Percentiles rank a stretch among this genome's conserved stretches.
Evolutionary conservation across 2,113 vertebrate species (phyloP).

Genomic region (Nycticebus coucang): DNA sequence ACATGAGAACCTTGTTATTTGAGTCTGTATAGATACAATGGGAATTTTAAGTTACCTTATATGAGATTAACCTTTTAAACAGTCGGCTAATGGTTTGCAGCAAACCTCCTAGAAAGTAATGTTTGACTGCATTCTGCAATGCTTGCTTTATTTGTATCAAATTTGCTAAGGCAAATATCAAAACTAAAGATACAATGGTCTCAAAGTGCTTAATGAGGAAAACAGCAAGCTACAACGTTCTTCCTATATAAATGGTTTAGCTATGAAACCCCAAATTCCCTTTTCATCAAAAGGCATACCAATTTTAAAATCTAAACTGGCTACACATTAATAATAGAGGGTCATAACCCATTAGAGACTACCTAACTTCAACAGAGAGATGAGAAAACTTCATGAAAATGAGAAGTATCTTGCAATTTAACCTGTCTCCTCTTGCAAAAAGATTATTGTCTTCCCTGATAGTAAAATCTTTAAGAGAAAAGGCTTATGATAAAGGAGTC

Average conservation of each 20-base stretch:
- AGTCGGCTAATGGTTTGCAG: neutral
- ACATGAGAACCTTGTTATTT: conserved; percentile 41
- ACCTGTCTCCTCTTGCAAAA: neutral
- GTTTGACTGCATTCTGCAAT: neutral
- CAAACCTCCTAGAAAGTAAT: neutral
- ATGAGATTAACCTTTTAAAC: conserved; percentile 13
- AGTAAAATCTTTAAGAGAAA: conserved; percentile 30
- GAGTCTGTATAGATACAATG: neutral
- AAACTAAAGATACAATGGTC: neutral
- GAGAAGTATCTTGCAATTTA: neutral
- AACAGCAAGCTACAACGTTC: neutral
- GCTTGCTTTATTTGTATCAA: neutral
- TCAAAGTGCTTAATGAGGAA: neutral
- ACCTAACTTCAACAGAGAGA: neutral
- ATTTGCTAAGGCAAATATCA: neutral
- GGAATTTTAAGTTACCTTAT: neutral
- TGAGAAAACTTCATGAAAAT: neutral
- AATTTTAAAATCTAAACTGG: neutral
- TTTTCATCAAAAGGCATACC: neutral
- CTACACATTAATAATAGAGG: conserved; percentile 5
- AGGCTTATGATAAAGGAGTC: neutral
- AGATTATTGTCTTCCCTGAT: conserved; percentile 16
- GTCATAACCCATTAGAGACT: neutral
- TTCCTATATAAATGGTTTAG: neutral
- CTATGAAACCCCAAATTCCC: neutral